A percentile compares a stretch with the other conserved stretches of the same genome.
Evolutionary conservation across 1,140 invertebrate genomes (phyloP).

Genomic region (Homarus americanus): DNA sequence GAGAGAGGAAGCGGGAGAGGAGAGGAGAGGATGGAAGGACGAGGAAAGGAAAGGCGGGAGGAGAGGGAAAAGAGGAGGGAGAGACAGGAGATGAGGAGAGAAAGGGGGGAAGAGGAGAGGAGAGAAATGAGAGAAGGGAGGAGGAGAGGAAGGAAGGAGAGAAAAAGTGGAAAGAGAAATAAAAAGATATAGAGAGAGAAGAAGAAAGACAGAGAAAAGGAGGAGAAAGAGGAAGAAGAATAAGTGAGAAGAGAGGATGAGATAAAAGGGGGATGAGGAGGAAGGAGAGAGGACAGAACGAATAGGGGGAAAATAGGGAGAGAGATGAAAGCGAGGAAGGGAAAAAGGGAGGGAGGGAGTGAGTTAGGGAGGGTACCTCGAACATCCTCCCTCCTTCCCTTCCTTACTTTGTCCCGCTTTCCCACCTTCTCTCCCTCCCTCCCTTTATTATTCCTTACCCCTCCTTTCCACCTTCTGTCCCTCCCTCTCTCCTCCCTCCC

Average conservation of each 20-base stretch:
- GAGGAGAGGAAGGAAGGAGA: too few relatives aligned
- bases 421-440: too few relatives aligned
- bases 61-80: slow-evolving; percentile 4
- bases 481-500: too few relatives aligned
- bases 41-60: too few relatives aligned
- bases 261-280: slow-evolving; percentile 6
- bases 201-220: background rate
- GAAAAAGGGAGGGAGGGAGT: slow-evolving; percentile 30
- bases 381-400: too few relatives aligned
- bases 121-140: too few relatives aligned
- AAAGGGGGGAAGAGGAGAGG: too few relatives aligned
- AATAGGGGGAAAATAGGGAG: too few relatives aligned
- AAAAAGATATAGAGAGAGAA: background rate
- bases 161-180: background rate
- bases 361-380: slow-evolving; percentile 20
- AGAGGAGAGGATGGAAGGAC: background rate
- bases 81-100: background rate
- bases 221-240: background rate
- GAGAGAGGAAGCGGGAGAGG: background rate
- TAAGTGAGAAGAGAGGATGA: background rate
- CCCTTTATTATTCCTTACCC: too few relatives aligned
- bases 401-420: too few relatives aligned
- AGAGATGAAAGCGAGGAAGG: slow-evolving; percentile 7
- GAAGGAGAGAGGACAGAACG: slow-evolving; percentile 36
- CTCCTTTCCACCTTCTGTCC: too few relatives aligned